Base-by-base conservation (phyloP, 2,113 vertebrate genomes). In the Lagopus leucura region DNA sequence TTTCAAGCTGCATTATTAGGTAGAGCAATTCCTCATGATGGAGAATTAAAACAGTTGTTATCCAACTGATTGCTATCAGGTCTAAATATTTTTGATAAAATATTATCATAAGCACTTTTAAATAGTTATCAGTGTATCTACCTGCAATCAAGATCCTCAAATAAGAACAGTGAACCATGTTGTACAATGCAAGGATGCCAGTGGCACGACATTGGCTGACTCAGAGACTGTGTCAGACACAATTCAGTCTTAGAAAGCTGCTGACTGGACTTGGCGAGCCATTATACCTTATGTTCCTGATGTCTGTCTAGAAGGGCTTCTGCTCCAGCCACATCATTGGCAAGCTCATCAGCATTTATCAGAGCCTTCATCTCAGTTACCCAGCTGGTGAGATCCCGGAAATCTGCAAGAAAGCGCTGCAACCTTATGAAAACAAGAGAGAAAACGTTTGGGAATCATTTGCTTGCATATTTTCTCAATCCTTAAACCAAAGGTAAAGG, bases 281-380 rank as follows among this genome's bases (percentile, higher is more conserved):
- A 16, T 18, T 5, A 4, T 48, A 99, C 99, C 98, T 99, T 99
- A 84, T 99, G 99, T 25, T 99, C 99, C 93, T 99, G 99, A 93
- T 99, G 99, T 42, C 99, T 98, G 34, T 99, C 99, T 6, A 99
- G 97, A 83, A 99, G 96, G 57, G 99, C 99, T 97, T 99, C 99
- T 1, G 99, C 99, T 76, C 99, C 99, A 6, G 99, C 99, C 86
- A 99, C 99, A 0, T 99, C 99, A 27, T 99, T 99, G 90, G 99
- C 99, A 66, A 99, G 98, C 54, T 99, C 99, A 11, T 99, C 99
- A 18, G 99, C 99, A 36, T 99, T 99, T 92, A 99, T 99, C 79
- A 99, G 98, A 74, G 99, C 99, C 96, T 99, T 99, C 99, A 99
- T 99, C 96, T 99, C 99, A 0, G 99, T 99, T 87, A 99, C 99